Evolutionary conservation across 2,888 invertebrate genomes (phyloP).

Genomic region (Noctuana brunneofusca): DNA sequence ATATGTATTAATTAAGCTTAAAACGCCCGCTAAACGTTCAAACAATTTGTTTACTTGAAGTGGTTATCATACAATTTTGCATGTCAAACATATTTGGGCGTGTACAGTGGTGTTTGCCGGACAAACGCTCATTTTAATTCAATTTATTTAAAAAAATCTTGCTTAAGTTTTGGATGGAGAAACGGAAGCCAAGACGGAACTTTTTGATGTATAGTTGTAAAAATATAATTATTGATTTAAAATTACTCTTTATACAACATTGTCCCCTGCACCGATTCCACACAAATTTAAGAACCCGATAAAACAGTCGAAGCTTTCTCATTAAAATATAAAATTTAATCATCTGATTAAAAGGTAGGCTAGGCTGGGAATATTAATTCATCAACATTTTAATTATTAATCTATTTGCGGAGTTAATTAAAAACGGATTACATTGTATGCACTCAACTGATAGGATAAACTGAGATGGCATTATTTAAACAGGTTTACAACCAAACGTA

Average conservation of each 20-base stretch:
- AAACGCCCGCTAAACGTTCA: no score
- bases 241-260: neutral
- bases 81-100: no score
- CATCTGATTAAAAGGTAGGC: constrained; percentile 28
- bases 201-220: no score
- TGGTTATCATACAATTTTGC: no score
- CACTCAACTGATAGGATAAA: constrained; percentile 11
- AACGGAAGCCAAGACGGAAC: no score
- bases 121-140: no score
- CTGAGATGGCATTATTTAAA: constrained; percentile 6
- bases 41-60: no score
- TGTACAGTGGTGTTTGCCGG: no score
- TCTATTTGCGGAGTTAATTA: constrained; percentile 29
- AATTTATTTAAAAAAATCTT: no score
- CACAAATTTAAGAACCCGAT: neutral
- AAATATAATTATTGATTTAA: no score
- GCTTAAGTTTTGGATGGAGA: no score
- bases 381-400: constrained; percentile 24
- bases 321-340: constrained; percentile 35
- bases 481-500: neutral
- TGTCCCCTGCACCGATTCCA: neutral
- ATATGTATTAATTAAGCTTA: no score
- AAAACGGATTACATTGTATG: constrained; percentile 27
- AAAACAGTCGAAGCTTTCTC: constrained; percentile 3
- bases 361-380: constrained; percentile 41